These are phyloP conservation scores for Drosophila ezoana DNA, from an alignment of 2,888 invertebrate species.

Conservation along the genomic window DNA sequence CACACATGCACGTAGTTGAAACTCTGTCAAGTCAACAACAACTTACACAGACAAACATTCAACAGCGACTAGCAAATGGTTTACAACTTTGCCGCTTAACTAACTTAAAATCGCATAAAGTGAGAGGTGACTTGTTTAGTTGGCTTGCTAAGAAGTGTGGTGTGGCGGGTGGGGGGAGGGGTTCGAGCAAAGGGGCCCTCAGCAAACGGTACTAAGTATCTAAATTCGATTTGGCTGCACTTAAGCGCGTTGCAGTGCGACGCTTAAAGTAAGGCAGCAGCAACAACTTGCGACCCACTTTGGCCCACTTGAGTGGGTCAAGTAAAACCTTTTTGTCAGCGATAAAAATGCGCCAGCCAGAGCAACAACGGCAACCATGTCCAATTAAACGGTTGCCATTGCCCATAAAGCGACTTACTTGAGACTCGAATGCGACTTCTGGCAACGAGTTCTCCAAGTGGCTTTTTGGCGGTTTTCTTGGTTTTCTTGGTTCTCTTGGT, in stretches of 20 bases:
- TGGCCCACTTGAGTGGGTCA: conserved; percentile 72
- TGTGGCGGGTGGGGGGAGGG: conserved; percentile 1
- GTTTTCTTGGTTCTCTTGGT: conserved; percentile 26
- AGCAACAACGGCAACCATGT: conserved; percentile 44
- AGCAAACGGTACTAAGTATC: conserved; percentile 61
- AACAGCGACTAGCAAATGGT: conserved; percentile 61
- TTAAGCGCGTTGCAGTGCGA: conserved; percentile 52
- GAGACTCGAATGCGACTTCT: conserved; percentile 31
- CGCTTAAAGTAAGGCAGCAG: conserved; percentile 30
- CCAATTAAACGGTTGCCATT: conserved; percentile 69
- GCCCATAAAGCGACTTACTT: conserved; percentile 67
- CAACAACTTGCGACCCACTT: conserved; percentile 54
- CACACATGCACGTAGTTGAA: conserved; percentile 11
- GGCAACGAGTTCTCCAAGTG: conserved; percentile 51
- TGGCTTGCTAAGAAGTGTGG: neutral
- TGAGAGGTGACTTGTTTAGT: conserved; percentile 46
- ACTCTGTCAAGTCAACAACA: conserved; percentile 35
- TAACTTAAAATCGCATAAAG: conserved; percentile 66
- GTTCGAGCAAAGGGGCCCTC: conserved; percentile 26
- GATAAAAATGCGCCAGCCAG: conserved; percentile 51
- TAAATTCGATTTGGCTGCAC: conserved; percentile 75
- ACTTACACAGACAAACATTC: conserved; percentile 29
- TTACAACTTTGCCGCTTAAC: conserved; percentile 73
- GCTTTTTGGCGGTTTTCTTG: conserved; percentile 40
- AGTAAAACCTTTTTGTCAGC: conserved; percentile 80